These are phyloP conservation scores for Athene cunicularia DNA, from an alignment of 2,113 vertebrate species.

Conservation along the genomic window DNA sequence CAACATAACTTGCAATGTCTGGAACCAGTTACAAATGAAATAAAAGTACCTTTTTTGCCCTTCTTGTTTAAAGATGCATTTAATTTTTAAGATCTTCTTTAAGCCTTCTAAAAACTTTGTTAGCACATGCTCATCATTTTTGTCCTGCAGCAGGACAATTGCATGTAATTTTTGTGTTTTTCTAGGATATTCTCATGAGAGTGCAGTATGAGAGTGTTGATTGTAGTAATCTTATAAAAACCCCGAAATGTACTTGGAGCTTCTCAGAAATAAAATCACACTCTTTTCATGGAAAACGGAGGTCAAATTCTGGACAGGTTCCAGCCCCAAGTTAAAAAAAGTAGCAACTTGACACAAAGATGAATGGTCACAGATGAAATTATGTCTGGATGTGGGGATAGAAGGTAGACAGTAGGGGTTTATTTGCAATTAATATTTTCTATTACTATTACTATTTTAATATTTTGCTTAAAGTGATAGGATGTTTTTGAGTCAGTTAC, in stretches of 20 bases:
- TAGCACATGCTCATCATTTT: background rate
- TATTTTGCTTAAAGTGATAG: background rate
- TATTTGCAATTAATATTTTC: background rate
- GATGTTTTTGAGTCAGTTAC: background rate
- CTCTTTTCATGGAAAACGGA: background rate
- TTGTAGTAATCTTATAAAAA: background rate
- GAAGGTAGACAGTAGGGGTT: background rate
- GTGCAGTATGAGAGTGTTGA: background rate
- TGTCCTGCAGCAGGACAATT: background rate
- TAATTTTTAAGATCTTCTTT: background rate
- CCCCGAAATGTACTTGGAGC: background rate
- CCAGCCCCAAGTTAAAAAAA: background rate
- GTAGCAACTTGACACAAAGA: background rate
- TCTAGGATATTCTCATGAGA: background rate
- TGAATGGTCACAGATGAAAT: background rate
- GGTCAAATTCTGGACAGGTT: background rate
- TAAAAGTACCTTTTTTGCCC: background rate
- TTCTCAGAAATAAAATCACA: background rate
- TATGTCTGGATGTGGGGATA: background rate
- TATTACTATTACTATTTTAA: background rate
- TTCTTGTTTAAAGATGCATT: background rate
- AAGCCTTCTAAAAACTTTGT: background rate
- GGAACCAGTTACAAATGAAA: slow-evolving; percentile 9
- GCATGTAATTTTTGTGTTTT: background rate
- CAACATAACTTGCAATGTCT: background rate